These are phyloP conservation scores for Pyrocephalus nanus DNA, from an alignment of 2,797 vertebrate genomes.

Conservation along the genomic window DNA sequence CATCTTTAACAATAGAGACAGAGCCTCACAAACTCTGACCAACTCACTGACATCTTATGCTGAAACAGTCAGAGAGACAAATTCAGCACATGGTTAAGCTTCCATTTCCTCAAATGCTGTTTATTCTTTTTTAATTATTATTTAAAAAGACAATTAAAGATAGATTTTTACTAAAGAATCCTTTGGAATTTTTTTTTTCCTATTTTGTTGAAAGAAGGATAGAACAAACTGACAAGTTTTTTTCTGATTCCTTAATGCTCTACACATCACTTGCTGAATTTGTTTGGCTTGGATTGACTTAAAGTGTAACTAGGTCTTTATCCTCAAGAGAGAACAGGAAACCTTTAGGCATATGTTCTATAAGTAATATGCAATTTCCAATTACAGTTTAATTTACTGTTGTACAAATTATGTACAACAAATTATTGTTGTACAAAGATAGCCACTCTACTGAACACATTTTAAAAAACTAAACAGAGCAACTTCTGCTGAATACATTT, in stretches of 20 bases:
- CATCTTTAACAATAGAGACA: neutral
- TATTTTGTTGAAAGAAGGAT: neutral
- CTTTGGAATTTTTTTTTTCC: neutral
- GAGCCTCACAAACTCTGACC: neutral
- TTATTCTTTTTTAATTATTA: neutral
- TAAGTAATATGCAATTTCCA: neutral
- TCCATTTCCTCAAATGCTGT: neutral
- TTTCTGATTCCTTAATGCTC: neutral
- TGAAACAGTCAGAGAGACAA: neutral
- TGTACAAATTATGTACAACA: neutral
- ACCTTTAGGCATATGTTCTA: neutral
- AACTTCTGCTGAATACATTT: neutral
- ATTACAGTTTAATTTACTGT: neutral
- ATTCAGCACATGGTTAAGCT: neutral
- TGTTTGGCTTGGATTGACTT: neutral
- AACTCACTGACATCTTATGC: neutral
- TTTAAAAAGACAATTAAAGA: neutral
- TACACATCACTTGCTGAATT: neutral
- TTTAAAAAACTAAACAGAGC: neutral
- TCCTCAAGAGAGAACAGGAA: neutral
- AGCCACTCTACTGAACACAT: neutral
- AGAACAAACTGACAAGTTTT: neutral
- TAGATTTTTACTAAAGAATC: neutral
- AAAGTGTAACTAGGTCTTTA: neutral
- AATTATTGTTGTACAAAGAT: too few species aligned